Percentiles rank a stretch among this genome's conserved stretches.
Conservation (phyloP, 2,888 invertebrate genomes). For the Andrena bicolor region DNA sequence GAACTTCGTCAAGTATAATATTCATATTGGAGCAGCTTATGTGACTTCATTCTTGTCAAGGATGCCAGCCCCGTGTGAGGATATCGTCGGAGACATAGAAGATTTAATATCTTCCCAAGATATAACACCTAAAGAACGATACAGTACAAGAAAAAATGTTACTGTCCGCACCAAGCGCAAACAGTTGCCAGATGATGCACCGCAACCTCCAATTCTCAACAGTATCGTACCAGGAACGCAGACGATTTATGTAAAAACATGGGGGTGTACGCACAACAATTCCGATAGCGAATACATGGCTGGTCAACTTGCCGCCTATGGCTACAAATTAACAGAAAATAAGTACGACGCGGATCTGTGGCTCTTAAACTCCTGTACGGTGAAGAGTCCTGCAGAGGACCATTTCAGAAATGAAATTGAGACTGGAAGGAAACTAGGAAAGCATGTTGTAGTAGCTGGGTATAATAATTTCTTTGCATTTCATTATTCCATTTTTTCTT, state of each 20-base stretch:
- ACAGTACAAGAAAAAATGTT: constrained; percentile 90
- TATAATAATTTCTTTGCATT: constrained; percentile 52
- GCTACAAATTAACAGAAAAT: constrained; percentile 93
- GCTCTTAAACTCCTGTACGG: constrained; percentile 99
- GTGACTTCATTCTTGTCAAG: constrained; percentile 16
- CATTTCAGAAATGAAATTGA: constrained; percentile 96
- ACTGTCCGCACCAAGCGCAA: constrained; percentile 87
- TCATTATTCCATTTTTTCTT: neutral
- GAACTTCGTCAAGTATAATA: neutral
- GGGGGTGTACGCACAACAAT: constrained; percentile 99
- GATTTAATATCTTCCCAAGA: constrained; percentile 93
- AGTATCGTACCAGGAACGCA: constrained; percentile 89
- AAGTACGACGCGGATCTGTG: constrained; percentile 95
- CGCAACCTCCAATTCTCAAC: constrained; percentile 69
- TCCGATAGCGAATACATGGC: constrained; percentile 99
- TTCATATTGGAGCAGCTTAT: neutral
- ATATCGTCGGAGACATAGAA: constrained; percentile 93
- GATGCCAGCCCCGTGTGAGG: constrained; percentile 88
- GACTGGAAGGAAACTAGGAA: constrained; percentile 90
- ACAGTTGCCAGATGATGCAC: constrained; percentile 69
- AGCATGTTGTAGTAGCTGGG: constrained; percentile 97
- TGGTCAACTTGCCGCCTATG: constrained; percentile 95
- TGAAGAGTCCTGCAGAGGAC: constrained; percentile 98
- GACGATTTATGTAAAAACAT: constrained; percentile 91
- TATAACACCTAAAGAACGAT: constrained; percentile 92